Conservation (phyloP, 53 echinoderm and acorn worm species). For the Temnopleurus reevesii region DNA sequence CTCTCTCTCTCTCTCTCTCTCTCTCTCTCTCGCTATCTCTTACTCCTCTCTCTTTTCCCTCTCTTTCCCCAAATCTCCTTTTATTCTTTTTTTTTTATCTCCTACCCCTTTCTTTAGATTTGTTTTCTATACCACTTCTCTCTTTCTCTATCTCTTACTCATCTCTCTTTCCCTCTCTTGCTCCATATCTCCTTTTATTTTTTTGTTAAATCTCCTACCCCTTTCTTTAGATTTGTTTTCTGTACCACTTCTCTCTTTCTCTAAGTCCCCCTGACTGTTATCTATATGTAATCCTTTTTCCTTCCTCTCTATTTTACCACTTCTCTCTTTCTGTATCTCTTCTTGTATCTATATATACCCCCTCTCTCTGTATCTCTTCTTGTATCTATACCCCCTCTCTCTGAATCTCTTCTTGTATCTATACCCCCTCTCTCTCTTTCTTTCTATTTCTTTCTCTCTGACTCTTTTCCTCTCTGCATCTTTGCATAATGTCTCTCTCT, state of each 20-base stretch:
- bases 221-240: too few species aligned
- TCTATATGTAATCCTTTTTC: too few species aligned
- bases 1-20: not conserved
- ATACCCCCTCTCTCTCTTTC: too few species aligned
- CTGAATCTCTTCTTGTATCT: too few species aligned
- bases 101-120: not conserved
- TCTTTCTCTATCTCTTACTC: not conserved
- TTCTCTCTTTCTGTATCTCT: not conserved
- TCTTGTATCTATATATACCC: not conserved
- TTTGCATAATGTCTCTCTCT: too few species aligned
- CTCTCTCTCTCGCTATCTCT: not conserved
- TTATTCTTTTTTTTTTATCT: not conserved
- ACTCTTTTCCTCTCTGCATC: too few species aligned
- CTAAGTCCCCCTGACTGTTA: too few species aligned
- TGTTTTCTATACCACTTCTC: too few species aligned
- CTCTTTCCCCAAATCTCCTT: not conserved
- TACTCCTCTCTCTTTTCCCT: not conserved
- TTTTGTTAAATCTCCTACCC: not conserved
- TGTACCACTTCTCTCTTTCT: not conserved
- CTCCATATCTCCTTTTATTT: not conserved
- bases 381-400: too few species aligned
- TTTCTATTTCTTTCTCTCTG: too few species aligned
- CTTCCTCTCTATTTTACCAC: not conserved
- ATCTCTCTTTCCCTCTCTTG: not conserved
- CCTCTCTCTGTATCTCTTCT: not conserved